Percentiles rank a stretch among this genome's conserved stretches.
Conservation (phyloP, 2,888 invertebrate genomes). For the Cephonodes hylas region DNA sequence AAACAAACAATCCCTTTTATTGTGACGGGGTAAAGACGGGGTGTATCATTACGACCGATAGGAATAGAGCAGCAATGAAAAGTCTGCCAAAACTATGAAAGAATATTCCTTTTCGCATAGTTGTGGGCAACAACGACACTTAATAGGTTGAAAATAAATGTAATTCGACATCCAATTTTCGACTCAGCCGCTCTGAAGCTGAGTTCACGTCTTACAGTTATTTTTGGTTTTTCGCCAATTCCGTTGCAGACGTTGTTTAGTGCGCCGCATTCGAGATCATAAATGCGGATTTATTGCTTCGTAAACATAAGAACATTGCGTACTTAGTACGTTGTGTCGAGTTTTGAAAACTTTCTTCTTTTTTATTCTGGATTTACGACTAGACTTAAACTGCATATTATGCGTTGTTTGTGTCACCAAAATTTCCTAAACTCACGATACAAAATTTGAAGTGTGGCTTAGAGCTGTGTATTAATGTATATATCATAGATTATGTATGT, state of each 20-base stretch:
- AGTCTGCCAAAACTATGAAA: not conserved
- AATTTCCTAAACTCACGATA: too few species aligned
- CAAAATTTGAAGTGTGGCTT: too few species aligned
- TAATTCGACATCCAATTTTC: not conserved
- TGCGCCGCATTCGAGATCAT: not conserved
- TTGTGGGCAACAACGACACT: not conserved
- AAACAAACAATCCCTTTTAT: too few species aligned
- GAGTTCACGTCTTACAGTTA: not conserved
- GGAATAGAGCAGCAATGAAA: too few species aligned
- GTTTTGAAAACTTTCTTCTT: too few species aligned
- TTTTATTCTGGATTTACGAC: too few species aligned
- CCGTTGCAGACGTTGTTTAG: not conserved
- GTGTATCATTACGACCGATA: too few species aligned
- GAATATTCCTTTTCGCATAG: not conserved
- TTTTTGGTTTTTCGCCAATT: conserved; percentile 1
- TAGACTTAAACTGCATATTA: too few species aligned
- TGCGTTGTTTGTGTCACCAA: too few species aligned
- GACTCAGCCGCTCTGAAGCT: not conserved
- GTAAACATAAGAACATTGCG: not conserved
- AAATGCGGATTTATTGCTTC: conserved; percentile 4
- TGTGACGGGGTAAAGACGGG: too few species aligned
- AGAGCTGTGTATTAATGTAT: too few species aligned
- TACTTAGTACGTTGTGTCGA: not conserved
- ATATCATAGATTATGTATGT: too few species aligned
- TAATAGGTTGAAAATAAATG: not conserved